Evolutionary conservation across 2,888 invertebrate species (phyloP), one percentile per base, ranked within the genome.

Genomic region (Zaprionus bogoriensis): DNA sequence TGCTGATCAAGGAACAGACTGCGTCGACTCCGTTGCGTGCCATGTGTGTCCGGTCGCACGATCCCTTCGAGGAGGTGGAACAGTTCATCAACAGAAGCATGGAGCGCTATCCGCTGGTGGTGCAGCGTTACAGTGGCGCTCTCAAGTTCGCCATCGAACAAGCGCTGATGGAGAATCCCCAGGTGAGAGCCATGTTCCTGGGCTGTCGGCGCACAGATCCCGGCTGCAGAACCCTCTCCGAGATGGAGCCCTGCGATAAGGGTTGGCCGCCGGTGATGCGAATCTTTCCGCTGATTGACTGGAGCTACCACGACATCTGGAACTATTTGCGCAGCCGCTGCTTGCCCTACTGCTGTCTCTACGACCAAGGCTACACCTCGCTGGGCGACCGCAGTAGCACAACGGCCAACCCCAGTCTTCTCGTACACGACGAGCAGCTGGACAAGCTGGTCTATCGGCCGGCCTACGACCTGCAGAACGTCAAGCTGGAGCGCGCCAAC

Each of bases 261-360:
- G 94, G 92, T 70, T 99, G 99, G 99, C 98, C 99, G 0, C 92
- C 94, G 79, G 91, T 98, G 65, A 94, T 98, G 92, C 92, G 98
- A 48, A 95, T 98, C 1, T 96, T 94, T 82, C 98, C 98, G 0
- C 91, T 99, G 12, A 92, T 99, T 5, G 94, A 97, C 77, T 99
- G 98, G 98, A 93, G 93, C 12, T 98, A 97, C 89, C 93, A 93
- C 22, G 95, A 98, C 87, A 94, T 99, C 51, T 99, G 99, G 99
- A 93, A 93, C 53, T 98, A 97, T 88, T 92, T 99, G 1, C 90
- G 95, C 10, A 92, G 92, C 36, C 92, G 95, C 36, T 92, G 94
- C 60, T 93, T 99, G 51, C 96, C 97, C 17, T 99, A 98, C 89
- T 99, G 99, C 90, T 92, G 92, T 42, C 92, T 99, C 0, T 99